Evolutionary conservation across 2,888 invertebrate species (phyloP).

Genomic region (Meteorus colon): DNA sequence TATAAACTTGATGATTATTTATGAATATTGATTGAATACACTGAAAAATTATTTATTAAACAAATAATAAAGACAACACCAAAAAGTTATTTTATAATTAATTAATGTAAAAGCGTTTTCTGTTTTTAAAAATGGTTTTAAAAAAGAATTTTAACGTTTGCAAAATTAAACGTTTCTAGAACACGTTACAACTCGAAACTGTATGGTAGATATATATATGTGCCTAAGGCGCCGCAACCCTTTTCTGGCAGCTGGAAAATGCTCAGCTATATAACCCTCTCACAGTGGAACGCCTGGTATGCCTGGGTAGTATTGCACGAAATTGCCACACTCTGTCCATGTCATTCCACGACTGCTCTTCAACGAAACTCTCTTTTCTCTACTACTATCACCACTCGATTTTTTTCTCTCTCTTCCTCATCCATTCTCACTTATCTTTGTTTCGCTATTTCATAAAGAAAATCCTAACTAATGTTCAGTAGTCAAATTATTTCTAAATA

Average conservation of each 20-base stretch:
- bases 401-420: slow-evolving; percentile 3
- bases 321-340: slow-evolving; percentile 72
- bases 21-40: too few relatives aligned
- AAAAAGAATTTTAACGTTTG: too few relatives aligned
- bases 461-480: not conserved
- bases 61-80: not conserved
- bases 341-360: slow-evolving; percentile 64
- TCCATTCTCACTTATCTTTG: not conserved
- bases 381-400: slow-evolving; percentile 43
- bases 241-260: slow-evolving; percentile 65
- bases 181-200: slow-evolving; percentile 5
- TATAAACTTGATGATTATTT: too few relatives aligned
- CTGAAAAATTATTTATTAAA: too few relatives aligned
- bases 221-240: slow-evolving; percentile 31
- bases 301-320: slow-evolving; percentile 70
- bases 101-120: not conserved
- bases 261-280: slow-evolving; percentile 70
- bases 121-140: too few relatives aligned
- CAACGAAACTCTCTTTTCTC: slow-evolving; percentile 44
- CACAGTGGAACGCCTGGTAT: slow-evolving; percentile 66
- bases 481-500: too few relatives aligned
- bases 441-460: not conserved
- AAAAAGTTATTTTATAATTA: not conserved
- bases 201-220: not conserved
- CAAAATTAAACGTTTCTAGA: not conserved